Conservation (phyloP, 2,113 vertebrate species). For the Vanacampus margaritifer region DNA sequence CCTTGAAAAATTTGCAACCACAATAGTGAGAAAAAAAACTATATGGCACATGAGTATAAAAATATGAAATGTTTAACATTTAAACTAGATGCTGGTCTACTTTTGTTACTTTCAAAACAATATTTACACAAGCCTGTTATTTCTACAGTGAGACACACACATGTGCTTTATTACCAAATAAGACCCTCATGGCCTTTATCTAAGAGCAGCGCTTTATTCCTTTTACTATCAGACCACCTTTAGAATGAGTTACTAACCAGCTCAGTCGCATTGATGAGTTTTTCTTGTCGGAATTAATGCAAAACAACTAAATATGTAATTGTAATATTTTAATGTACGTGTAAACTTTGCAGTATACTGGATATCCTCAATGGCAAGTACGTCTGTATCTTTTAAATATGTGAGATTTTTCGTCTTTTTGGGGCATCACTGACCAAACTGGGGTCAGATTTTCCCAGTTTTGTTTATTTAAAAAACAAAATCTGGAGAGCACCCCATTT, state of each 20-base stretch:
- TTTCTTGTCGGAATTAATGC: not conserved
- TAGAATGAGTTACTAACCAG: constrained; percentile 1
- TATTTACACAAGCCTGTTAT: not conserved
- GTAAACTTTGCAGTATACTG: not conserved
- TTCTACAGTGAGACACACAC: not conserved
- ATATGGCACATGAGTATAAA: not conserved
- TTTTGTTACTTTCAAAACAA: not conserved
- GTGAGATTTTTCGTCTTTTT: not conserved
- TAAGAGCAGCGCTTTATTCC: not conserved
- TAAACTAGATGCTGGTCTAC: not conserved
- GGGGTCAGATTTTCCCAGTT: constrained; percentile 3
- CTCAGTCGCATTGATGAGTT: not conserved
- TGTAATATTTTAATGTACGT: not conserved
- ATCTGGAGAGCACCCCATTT: constrained; percentile 7
- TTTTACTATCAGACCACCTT: not conserved
- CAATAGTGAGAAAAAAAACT: not conserved
- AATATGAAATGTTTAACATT: not conserved
- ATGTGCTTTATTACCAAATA: constrained; percentile 3
- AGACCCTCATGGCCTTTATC: constrained; percentile 1
- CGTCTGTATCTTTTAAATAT: not conserved
- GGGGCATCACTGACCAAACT: not conserved
- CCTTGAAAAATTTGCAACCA: not conserved
- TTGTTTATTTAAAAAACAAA: too few relatives aligned
- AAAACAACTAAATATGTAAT: not conserved
- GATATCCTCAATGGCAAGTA: not conserved